Conservation (phyloP, 2,113 vertebrate species). For the Cinclus cinclus region DNA sequence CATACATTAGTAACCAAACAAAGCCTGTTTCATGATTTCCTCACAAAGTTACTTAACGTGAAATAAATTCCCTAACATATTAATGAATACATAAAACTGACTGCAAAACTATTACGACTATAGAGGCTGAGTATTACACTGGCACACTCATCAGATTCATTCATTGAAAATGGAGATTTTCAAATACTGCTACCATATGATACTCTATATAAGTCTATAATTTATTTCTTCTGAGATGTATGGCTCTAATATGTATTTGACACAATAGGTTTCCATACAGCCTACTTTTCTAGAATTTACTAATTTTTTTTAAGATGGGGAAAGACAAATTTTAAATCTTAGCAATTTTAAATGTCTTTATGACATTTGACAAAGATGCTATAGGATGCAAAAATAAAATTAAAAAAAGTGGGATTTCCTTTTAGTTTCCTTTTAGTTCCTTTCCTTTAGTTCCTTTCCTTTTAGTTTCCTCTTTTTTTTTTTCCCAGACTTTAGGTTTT, state of each 20-base stretch:
- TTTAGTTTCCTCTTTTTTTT: background rate
- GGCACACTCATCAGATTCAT: background rate
- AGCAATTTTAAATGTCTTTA: background rate
- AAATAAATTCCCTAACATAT: conserved; percentile 10
- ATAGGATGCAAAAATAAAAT: background rate
- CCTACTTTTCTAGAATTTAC: background rate
- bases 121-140: background rate
- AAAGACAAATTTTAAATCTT: background rate
- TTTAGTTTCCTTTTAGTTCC: background rate
- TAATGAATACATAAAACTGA: background rate
- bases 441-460: too few species aligned
- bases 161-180: background rate
- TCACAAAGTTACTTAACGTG: background rate
- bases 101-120: conserved; percentile 4
- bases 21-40: background rate
- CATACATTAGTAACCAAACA: background rate
- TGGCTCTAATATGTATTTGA: background rate
- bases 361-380: background rate
- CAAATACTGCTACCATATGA: background rate
- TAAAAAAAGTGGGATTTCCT: fast-evolving
- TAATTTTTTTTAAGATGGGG: background rate
- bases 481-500: background rate
- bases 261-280: background rate
- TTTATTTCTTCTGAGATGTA: background rate
- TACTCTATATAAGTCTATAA: background rate